Conservation (phyloP, 2,797 vertebrate genomes). For the Chrysocyon brachyurus region DNA sequence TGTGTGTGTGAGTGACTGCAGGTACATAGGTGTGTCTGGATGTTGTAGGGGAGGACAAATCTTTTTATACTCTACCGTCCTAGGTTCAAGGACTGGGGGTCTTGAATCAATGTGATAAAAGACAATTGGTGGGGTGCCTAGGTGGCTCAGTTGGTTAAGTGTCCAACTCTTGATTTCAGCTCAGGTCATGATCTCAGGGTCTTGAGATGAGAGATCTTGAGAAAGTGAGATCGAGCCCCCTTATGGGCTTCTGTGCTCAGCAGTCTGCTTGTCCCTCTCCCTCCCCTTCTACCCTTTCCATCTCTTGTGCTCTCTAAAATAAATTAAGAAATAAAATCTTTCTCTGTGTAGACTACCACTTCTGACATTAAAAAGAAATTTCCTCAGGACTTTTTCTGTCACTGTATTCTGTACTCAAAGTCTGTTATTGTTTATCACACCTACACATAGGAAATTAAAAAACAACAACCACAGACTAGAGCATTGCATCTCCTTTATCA, state of each 20-base stretch:
- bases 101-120: background rate
- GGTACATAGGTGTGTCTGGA: background rate
- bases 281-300: background rate
- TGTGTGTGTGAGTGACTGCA: rapidly evolving
- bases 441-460: background rate
- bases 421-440: slow-evolving; percentile 1
- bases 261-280: background rate
- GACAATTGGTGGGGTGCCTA: background rate
- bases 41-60: background rate
- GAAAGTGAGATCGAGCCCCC: too few relatives aligned
- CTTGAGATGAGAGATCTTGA: too few relatives aligned
- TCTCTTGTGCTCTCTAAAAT: background rate
- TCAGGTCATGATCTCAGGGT: background rate
- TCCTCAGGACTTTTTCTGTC: background rate
- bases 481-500: background rate
- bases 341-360: background rate
- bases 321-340: background rate
- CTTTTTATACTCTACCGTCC: background rate
- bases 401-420: background rate
- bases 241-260: too few relatives aligned
- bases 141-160: background rate
- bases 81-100: background rate
- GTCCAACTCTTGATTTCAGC: background rate
- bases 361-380: background rate
- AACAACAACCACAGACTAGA: background rate